Evolutionary conservation across 2,797 vertebrate genomes (phyloP).

Genomic region (Danionella dracula): DNA sequence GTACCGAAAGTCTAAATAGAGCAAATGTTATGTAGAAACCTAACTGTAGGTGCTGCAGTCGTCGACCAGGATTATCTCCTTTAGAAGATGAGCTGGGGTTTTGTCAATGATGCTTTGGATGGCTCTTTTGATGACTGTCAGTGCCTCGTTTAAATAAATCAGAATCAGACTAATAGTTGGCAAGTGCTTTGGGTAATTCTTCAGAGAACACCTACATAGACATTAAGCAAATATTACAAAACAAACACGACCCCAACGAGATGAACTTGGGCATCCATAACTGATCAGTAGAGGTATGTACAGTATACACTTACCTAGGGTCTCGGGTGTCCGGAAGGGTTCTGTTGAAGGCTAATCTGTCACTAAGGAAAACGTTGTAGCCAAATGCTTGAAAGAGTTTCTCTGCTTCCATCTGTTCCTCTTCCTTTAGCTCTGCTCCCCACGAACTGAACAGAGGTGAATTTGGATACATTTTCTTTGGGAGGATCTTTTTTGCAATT

Average conservation of each 20-base stretch:
- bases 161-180: slow-evolving; percentile 68
- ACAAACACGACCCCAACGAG: no score
- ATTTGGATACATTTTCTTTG: slow-evolving; percentile 71
- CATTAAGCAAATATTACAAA: not conserved
- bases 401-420: slow-evolving; percentile 76
- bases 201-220: slow-evolving; percentile 61
- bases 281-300: not conserved
- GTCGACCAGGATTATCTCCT: slow-evolving; percentile 76
- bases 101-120: slow-evolving; percentile 67
- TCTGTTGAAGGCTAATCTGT: slow-evolving; percentile 80
- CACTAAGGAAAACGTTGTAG: slow-evolving; percentile 89
- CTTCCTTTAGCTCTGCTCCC: slow-evolving; percentile 81
- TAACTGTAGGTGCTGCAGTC: slow-evolving; percentile 70
- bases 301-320: slow-evolving; percentile 34
- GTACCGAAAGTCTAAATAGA: no score
- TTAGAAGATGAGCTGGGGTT: slow-evolving; percentile 66
- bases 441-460: slow-evolving; percentile 80
- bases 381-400: slow-evolving; percentile 79
- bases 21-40: no score
- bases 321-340: slow-evolving; percentile 75
- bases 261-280: not conserved
- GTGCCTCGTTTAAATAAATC: slow-evolving; percentile 75
- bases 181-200: slow-evolving; percentile 64
- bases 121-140: slow-evolving; percentile 71
- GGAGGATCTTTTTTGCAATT: not conserved